Base-by-base conservation (phyloP, 1,140 invertebrate genomes). In the Drosophila ironensis region DNA sequence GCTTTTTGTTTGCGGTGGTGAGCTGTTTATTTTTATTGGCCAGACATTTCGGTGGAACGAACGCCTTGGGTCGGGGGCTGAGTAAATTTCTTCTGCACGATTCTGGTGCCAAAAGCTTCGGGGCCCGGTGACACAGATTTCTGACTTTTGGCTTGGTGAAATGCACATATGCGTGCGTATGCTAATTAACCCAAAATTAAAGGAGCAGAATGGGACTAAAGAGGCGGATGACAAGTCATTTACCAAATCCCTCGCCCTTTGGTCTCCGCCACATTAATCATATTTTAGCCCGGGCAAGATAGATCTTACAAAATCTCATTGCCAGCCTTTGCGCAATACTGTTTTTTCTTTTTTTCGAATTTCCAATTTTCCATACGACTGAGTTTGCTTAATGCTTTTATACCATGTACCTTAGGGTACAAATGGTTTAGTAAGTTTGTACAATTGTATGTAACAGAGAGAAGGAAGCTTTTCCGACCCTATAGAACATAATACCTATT, bases 161-260 rank as follows among this genome's bases (percentile, higher is more conserved):
- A 63, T 63, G 56, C 59, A 47, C 35, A 57, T 57, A 38, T 48
- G 57, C 59, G 42, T 63, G 27, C n/a, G n/a, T 40, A 63, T 40
- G 60, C 56, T 64, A 64, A 64, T 64, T 64, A 64, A 64, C 60
- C 56, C 41, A 64, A 63, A 63, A 64, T 64, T 17, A 38, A 54
- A 38, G 42, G 40, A 48, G 9, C 33, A 48, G 19, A 61, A 63
- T 61, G 42, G 9, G 42, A 24, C 33, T 63, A 9, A 47, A 60
- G 25, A 38, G 56, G 19, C 33, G 14, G 56, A 38, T 27, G 30
- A 37, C 24, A 60, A 56, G 50, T 42, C 56, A 25, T 42, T 57
- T 42, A 57, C 2, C 5, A 47, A 47, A 28, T 63, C 8, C 19
- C 19, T 14, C 28, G 11, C 8, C 8, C 19, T 19, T 8, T 28